Percentiles rank a stretch among this genome's conserved stretches.
Conservation (phyloP, 2,113 vertebrate species). For the Laticauda laticaudata region DNA sequence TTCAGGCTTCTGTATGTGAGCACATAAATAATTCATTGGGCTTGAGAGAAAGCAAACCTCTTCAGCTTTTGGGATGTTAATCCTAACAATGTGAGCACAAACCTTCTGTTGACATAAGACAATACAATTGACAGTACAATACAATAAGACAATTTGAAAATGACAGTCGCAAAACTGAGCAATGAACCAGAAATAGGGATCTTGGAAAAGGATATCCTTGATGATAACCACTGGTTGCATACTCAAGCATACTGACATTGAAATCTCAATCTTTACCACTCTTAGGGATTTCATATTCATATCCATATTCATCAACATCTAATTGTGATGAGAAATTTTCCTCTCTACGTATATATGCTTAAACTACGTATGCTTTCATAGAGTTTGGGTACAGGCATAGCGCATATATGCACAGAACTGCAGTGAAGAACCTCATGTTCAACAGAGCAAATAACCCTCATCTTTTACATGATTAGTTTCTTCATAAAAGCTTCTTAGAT, state of each 20-base stretch:
- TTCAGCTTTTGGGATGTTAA: neutral
- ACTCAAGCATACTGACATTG: neutral
- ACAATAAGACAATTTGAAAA: neutral
- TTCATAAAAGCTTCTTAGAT: neutral
- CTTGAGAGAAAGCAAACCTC: constrained; percentile 31
- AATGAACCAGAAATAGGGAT: neutral
- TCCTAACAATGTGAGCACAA: neutral
- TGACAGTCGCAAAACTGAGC: neutral
- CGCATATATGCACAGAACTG: no score
- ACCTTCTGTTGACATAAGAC: neutral
- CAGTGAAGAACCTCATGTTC: neutral
- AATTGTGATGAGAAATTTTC: neutral
- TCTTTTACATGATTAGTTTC: neutral
- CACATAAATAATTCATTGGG: constrained; percentile 43
- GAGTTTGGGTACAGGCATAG: neutral
- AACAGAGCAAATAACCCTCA: no score
- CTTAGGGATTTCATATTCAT: neutral
- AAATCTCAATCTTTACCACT: neutral
- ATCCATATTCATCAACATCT: neutral
- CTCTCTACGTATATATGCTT: neutral
- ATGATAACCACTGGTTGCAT: neutral
- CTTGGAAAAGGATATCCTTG: neutral
- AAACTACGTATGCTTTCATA: neutral
- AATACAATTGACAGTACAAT: neutral
- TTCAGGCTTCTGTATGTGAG: constrained; percentile 48